Evolutionary conservation across 2,797 vertebrate species (phyloP).

Genomic region (Pampus argenteus): DNA sequence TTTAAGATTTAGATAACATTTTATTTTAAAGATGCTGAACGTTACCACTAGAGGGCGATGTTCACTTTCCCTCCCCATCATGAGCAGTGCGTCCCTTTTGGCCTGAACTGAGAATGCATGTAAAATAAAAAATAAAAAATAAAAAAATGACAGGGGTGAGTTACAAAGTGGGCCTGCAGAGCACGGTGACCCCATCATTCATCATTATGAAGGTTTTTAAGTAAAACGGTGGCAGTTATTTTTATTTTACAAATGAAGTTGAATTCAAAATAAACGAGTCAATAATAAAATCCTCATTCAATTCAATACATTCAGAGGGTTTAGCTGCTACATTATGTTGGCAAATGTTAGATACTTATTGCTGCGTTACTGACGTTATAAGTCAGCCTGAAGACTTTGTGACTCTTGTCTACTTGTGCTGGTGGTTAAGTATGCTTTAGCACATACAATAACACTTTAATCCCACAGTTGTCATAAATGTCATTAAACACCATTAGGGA

Average conservation of each 20-base stretch:
- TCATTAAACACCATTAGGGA: not conserved
- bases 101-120: conserved; percentile 68
- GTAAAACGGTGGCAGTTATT: too few relatives aligned
- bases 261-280: too few relatives aligned
- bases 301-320: too few relatives aligned
- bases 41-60: conserved; percentile 33
- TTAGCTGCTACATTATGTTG: too few relatives aligned
- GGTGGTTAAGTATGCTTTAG: not conserved
- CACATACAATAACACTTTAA: not conserved
- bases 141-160: conserved; percentile 25
- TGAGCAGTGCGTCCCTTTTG: conserved; percentile 65
- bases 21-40: not conserved
- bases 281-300: too few relatives aligned
- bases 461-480: not conserved
- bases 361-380: too few relatives aligned
- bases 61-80: conserved; percentile 48
- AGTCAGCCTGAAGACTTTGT: too few relatives aligned
- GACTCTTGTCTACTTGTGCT: not conserved
- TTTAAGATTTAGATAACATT: too few relatives aligned
- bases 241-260: too few relatives aligned
- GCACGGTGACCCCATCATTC: too few relatives aligned
- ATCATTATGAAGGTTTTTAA: too few relatives aligned
- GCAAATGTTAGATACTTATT: too few relatives aligned
- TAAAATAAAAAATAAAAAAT: conserved; percentile 11
- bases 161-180: conserved; percentile 39